Evolutionary conservation across 2,797 vertebrate genomes (phyloP), one percentile per base, ranked within the genome.

Genomic region (Chelonia mydas): DNA sequence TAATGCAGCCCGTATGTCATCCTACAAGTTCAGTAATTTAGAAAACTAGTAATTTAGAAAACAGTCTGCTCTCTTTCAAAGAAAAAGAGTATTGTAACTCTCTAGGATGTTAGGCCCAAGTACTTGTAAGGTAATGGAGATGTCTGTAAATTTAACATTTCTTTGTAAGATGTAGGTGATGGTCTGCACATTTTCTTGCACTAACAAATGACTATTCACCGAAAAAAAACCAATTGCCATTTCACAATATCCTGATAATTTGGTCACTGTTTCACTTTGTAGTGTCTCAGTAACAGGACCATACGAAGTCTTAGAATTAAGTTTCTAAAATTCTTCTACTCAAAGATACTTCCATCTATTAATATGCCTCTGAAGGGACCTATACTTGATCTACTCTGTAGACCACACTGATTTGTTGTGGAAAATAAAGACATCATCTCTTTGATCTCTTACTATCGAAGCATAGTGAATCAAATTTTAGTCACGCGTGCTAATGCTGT

Each of bases 211-310:
- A 81, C 51, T 90, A 90, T 55, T 93, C 90, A 79, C 37, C 79
- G 89, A 72, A 55, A 90, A 90, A 85, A 72, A 87, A 45, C 16
- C 57, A 3, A 83, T 90, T n/a, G 28, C 13, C 89, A 25, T 94
- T 96, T 96, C 85, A 84, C 81, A 89, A 11, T 95, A 65, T 81
- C 77, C 74, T 92, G 68, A 37, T 94, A 86, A 88, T 88, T 93
- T 79, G 92, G 88, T 81, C 57, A 47, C 47, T 81, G 54, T 49
- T 77, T 49, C 27, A 93, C 81, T 77, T 93, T 92, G 94, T 94
- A 85, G n/a, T 45, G 78, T 96, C 41, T 17, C 90, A 2, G 94
- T 97, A 91, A 72, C 54, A 77, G 88, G 72, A 80, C 82, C 50
- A 94, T 54, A 92, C 77, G 54, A 94, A 91, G 5, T 83, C 53